Evolutionary conservation across 2,113 vertebrate genomes (phyloP).

Genomic region (Oreocharis arfaki): DNA sequence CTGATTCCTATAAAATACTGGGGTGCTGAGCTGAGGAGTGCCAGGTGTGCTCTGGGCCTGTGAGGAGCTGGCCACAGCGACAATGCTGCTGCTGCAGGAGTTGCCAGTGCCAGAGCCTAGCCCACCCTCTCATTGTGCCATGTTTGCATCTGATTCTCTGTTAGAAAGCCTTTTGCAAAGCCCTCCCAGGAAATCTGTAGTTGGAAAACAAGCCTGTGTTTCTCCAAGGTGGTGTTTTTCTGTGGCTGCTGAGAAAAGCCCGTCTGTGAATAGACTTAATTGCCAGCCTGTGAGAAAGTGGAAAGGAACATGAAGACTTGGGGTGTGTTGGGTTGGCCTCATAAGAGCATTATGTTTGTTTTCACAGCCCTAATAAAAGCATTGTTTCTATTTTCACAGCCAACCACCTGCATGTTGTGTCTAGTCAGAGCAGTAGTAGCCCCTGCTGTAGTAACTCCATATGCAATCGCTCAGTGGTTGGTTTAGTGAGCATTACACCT

Average conservation of each 20-base stretch:
- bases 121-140: not conserved
- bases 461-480: not conserved
- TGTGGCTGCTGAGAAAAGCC: not conserved
- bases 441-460: not conserved
- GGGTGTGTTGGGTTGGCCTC: not conserved
- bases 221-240: not conserved
- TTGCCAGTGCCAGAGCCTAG: not conserved
- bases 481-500: not conserved
- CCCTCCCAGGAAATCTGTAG: not conserved
- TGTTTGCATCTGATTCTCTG: not conserved
- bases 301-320: not conserved
- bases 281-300: not conserved
- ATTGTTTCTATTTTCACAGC: not conserved
- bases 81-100: not conserved
- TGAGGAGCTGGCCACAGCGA: not conserved
- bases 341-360: not conserved
- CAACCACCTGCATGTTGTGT: rapidly evolving
- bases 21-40: not conserved
- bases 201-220: not conserved
- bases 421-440: not conserved
- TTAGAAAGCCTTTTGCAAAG: not conserved
- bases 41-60: too few relatives aligned
- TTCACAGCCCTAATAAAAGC: not conserved
- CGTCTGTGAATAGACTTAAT: not conserved
- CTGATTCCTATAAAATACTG: not conserved